Conservation (phyloP, 2,113 vertebrate species). For the Elachura formosa region DNA sequence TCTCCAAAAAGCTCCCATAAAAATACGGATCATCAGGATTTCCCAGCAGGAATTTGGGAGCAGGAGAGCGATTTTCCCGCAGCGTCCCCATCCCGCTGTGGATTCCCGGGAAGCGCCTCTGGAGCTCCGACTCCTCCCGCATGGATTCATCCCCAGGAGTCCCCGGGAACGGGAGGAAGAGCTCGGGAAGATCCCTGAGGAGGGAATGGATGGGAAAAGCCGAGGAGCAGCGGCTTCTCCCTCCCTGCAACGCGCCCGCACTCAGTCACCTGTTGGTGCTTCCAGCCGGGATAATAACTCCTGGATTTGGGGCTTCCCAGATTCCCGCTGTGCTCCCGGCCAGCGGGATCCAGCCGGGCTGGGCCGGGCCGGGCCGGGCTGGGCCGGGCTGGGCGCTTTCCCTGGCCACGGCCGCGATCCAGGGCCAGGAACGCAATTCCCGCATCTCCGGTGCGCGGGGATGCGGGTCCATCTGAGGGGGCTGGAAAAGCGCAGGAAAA, state of each 20-base stretch:
- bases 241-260: rapidly evolving
- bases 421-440: neutral
- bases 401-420: neutral
- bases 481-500: rapidly evolving
- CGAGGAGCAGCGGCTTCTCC: neutral
- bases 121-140: neutral
- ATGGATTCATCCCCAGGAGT: neutral
- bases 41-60: neutral
- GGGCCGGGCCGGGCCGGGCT: rapidly evolving
- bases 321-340: neutral
- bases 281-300: rapidly evolving
- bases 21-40: rapidly evolving
- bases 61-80: neutral
- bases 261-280: neutral
- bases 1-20: neutral
- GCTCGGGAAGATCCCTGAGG: rapidly evolving
- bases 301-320: rapidly evolving
- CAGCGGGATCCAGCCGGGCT: rapidly evolving
- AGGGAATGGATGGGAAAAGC: neutral
- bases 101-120: neutral
- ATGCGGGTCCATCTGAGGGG: neutral
- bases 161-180: neutral
- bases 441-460: neutral
- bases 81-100: neutral
- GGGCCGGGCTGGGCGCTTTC: rapidly evolving